Percentiles rank a stretch among this genome's conserved stretches.
These are phyloP conservation scores for Belgica antarctica DNA, from an alignment of 2,888 invertebrate genomes.

Conservation along the genomic window DNA sequence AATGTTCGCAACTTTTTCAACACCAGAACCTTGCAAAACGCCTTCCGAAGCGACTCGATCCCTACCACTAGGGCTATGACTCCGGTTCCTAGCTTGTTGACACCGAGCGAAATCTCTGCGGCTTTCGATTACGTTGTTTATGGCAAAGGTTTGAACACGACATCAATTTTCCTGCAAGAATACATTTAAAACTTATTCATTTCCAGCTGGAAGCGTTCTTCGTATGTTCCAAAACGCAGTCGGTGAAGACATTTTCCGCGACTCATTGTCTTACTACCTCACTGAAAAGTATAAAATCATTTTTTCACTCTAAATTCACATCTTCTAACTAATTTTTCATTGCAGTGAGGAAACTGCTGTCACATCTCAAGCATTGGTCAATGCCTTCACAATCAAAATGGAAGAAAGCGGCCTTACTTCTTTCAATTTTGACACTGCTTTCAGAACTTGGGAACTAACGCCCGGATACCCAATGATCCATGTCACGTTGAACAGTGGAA, in stretches of 20 bases:
- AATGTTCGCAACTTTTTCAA: conserved; percentile 7
- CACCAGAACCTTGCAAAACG: background rate
- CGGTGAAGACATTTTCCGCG: conserved; percentile 22
- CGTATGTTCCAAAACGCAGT: conserved; percentile 39
- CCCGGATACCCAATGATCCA: conserved; percentile 73
- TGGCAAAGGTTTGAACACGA: conserved; percentile 9
- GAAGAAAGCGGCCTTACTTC: too few species aligned
- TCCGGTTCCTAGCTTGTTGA: background rate
- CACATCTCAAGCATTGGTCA: conserved; percentile 21
- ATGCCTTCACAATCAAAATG: conserved; percentile 7
- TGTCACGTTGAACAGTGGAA: conserved; percentile 55
- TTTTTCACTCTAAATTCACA: background rate
- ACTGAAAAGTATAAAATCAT: conserved; percentile 7
- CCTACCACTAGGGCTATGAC: conserved; percentile 31
- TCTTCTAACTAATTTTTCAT: background rate
- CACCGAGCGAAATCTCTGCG: background rate
- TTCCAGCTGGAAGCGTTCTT: conserved; percentile 23
- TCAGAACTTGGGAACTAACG: conserved; percentile 63
- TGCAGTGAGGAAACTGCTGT: conserved; percentile 19
- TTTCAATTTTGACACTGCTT: background rate
- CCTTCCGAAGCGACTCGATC: background rate
- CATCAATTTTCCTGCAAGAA: background rate
- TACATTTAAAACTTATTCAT: background rate
- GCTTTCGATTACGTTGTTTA: conserved; percentile 32
- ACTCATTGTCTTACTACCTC: background rate